phyloP scores from a whole-genome alignment of 1,140 invertebrate genomes.

The Leptoteleia sp. region DNA sequence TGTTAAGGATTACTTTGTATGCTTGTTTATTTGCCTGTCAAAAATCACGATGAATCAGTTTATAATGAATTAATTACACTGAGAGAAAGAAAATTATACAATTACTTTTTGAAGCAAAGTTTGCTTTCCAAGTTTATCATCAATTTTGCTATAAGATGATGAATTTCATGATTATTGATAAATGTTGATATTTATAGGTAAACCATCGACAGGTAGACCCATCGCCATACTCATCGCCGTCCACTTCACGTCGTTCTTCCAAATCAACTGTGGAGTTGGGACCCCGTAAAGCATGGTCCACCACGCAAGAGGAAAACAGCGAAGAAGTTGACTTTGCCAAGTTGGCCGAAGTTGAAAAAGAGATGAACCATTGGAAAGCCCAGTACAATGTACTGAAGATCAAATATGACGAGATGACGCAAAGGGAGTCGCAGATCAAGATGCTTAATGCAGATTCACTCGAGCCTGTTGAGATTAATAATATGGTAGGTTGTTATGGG shows the following conservation, averaged over 20 bases:
- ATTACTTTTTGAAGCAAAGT: no score
- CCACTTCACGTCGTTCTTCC: constrained; percentile 75
- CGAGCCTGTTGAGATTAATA: constrained; percentile 73
- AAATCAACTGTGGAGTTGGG: constrained; percentile 73
- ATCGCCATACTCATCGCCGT: constrained; percentile 77
- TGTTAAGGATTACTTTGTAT: no score
- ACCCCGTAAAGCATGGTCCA: constrained; percentile 68
- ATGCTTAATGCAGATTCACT: constrained; percentile 64
- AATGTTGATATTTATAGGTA: constrained; percentile 8
- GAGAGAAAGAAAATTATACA: no score
- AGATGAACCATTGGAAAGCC: constrained; percentile 82
- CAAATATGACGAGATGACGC: constrained; percentile 76
- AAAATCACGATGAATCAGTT: no score
- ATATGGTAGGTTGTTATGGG: constrained; percentile 72
- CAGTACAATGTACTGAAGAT: constrained; percentile 82
- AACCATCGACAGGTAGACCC: constrained; percentile 71
- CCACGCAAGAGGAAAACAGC: constrained; percentile 72
- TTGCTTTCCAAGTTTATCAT: no score
- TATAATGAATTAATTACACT: no score
- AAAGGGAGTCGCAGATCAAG: constrained; percentile 63
- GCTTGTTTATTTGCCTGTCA: no score
- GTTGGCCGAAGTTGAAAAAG: constrained; percentile 81
- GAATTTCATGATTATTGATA: no score
- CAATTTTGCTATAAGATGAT: no score
- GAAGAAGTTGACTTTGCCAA: constrained; percentile 75